These are phyloP conservation scores for Megalops cyprinoides DNA, from an alignment of 2,797 vertebrate species.

Conservation along the genomic window DNA sequence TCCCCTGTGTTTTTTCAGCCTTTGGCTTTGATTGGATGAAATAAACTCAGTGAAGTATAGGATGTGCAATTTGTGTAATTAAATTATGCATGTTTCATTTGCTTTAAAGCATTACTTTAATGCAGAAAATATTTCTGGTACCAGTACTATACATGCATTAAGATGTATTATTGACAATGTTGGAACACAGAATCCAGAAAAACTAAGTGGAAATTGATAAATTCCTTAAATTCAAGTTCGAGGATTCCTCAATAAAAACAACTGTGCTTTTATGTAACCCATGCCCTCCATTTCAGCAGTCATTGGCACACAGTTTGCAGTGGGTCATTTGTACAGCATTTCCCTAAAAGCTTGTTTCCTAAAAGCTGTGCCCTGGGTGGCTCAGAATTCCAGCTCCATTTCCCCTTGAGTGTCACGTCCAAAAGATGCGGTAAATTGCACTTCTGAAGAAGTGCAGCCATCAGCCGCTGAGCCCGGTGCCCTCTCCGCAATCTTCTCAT, in stretches of 20 bases:
- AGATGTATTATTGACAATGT: no score
- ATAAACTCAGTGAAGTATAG: not conserved
- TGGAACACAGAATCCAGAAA: conserved; percentile 1
- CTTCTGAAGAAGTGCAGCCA: not conserved
- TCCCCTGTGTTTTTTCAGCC: not conserved
- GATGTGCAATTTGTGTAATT: not conserved
- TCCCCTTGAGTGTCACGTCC: not conserved
- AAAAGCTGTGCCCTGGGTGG: conserved; percentile 15
- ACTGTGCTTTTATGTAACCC: no score
- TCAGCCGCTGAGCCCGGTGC: no score
- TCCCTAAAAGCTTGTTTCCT: conserved; percentile 34
- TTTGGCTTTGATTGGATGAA: not conserved
- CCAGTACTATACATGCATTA: no score
- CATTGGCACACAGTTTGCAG: conserved; percentile 15
- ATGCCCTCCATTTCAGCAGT: not conserved
- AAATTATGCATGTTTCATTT: not conserved
- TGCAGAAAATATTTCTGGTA: not conserved
- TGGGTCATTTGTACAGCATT: conserved; percentile 23
- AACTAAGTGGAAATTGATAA: not conserved
- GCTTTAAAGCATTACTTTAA: not conserved
- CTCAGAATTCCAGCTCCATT: conserved; percentile 1
- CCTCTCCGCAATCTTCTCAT: conserved; percentile 15
- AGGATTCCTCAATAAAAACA: no score
- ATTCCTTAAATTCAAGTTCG: conserved; percentile 19
- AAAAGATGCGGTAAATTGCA: conserved; percentile 29